phyloP scores from a whole-genome alignment of 2,888 invertebrate species.

The Nezara viridula region DNA sequence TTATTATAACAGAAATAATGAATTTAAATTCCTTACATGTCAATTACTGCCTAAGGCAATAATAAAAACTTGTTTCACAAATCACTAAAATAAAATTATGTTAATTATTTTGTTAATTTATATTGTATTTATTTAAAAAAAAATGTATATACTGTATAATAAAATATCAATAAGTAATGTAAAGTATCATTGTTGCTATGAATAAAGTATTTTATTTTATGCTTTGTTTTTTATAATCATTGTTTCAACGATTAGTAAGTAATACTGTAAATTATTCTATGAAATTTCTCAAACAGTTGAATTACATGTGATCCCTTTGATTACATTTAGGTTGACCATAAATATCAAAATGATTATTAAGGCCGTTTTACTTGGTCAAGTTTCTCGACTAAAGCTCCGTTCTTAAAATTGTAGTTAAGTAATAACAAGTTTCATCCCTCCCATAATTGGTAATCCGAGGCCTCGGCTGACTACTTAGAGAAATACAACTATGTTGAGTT shows the following conservation, averaged over 20 bases:
- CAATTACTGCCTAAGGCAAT: not conserved
- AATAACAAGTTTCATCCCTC: too few species aligned
- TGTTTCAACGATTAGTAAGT: too few species aligned
- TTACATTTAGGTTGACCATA: too few species aligned
- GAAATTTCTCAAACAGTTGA: too few species aligned
- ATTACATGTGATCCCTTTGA: too few species aligned
- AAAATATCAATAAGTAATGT: constrained; percentile 25
- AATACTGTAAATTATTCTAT: too few species aligned
- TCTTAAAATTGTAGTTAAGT: too few species aligned
- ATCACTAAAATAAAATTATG: not conserved
- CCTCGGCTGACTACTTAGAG: too few species aligned
- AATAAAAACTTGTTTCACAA: not conserved
- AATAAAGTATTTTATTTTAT: constrained; percentile 46
- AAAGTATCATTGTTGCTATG: constrained; percentile 47
- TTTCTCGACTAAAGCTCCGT: too few species aligned
- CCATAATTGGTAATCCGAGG: too few species aligned
- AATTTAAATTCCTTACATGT: not conserved
- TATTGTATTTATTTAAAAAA: constrained; percentile 17
- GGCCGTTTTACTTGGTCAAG: too few species aligned
- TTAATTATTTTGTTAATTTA: constrained; percentile 25
- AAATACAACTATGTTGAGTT: too few species aligned
- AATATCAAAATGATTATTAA: not conserved
- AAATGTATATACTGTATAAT: constrained; percentile 32
- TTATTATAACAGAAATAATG: not conserved
- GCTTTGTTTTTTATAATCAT: not conserved